phyloP scores from a whole-genome alignment of 2,113 vertebrate genomes.

The Piaya cayana region DNA sequence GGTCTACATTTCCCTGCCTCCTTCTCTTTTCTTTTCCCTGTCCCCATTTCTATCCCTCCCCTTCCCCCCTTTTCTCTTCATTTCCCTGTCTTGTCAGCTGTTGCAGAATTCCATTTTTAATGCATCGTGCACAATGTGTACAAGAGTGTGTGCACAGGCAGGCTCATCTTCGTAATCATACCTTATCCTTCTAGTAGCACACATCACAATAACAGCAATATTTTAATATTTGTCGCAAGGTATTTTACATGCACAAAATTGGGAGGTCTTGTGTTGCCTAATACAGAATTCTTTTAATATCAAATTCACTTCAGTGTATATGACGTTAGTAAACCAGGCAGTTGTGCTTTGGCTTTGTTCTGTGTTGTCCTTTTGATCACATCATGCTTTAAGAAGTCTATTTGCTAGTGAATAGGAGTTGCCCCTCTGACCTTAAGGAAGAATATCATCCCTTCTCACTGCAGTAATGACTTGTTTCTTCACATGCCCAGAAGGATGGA shows the following conservation, averaged over 20 bases:
- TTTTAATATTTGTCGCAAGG: not conserved
- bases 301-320: not conserved
- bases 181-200: not conserved
- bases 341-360: not conserved
- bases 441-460: not conserved
- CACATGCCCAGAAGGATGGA: not conserved
- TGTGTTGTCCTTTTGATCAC: conserved; percentile 2
- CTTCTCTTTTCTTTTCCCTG: not conserved
- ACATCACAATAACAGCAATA: not conserved
- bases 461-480: not conserved
- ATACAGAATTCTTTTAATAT: not conserved
- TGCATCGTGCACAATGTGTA: not conserved
- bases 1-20: conserved; percentile 12
- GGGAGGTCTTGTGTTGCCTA: not conserved
- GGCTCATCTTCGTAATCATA: not conserved
- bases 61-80: not conserved
- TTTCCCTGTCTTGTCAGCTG: conserved; percentile 18
- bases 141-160: not conserved
- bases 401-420: not conserved
- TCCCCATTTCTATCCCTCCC: not conserved
- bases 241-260: not conserved
- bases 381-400: not conserved
- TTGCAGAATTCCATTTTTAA: conserved; percentile 22
- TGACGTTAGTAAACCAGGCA: not conserved
- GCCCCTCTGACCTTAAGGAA: not conserved